These are phyloP conservation scores for Anastrepha ludens DNA, from an alignment of 1,140 invertebrate genomes.

Conservation along the genomic window DNA sequence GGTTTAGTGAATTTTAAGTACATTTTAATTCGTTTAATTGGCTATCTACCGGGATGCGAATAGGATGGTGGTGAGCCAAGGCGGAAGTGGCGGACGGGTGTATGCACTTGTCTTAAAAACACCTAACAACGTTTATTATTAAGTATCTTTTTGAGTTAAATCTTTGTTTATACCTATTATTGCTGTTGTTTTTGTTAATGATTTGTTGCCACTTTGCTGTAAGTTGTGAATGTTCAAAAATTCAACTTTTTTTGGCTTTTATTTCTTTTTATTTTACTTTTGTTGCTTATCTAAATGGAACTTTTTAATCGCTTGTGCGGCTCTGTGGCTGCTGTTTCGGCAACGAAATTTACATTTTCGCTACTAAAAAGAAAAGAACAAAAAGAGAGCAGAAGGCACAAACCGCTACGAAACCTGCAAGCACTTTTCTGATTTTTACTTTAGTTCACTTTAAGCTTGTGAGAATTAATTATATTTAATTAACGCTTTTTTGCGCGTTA, in stretches of 20 bases:
- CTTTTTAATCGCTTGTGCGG: conserved; percentile 45
- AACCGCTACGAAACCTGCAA: neutral
- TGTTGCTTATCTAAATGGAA: conserved; percentile 49
- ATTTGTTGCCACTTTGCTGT: conserved; percentile 12
- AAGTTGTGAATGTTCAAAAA: conserved; percentile 35
- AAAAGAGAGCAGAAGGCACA: neutral
- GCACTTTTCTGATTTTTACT: conserved; percentile 24
- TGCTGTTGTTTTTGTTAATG: neutral
- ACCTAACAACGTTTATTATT: conserved; percentile 23
- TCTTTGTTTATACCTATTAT: neutral
- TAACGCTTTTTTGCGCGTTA: conserved; percentile 1
- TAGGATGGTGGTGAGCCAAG: neutral
- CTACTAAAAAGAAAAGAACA: neutral
- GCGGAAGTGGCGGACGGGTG: neutral
- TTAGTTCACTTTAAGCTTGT: conserved; percentile 31
- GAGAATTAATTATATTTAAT: conserved; percentile 54
- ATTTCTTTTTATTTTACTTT: neutral
- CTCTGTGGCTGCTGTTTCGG: conserved; percentile 37
- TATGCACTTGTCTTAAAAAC: conserved; percentile 23
- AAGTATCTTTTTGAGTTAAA: conserved; percentile 10
- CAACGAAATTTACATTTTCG: conserved; percentile 29
- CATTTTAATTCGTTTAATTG: conserved; percentile 46
- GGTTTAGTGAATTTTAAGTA: neutral
- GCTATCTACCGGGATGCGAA: neutral
- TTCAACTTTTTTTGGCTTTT: neutral